These are phyloP conservation scores for Entomyzon cyanotis DNA, from an alignment of 2,113 vertebrate genomes.

Conservation along the genomic window DNA sequence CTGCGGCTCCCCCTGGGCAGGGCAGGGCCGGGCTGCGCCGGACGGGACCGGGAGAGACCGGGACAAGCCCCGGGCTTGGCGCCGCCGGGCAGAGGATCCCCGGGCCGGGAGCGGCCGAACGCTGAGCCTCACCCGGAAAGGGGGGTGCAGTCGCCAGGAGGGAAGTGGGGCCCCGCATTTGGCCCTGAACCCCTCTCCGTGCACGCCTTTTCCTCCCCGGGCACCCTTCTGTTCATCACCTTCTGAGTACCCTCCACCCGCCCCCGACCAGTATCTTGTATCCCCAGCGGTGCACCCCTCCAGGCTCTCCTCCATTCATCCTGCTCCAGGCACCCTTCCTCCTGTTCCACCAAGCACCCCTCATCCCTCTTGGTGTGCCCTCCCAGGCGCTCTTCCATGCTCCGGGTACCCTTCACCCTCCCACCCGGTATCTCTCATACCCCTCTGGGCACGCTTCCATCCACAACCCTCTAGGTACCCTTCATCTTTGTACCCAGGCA, in stretches of 20 bases:
- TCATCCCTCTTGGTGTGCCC: not conserved
- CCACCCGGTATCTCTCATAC: not conserved
- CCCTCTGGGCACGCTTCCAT: not conserved
- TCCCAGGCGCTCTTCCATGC: slow-evolving; percentile 43
- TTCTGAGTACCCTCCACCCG: not conserved
- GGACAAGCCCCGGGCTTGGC: not conserved
- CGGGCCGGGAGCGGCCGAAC: accelerated
- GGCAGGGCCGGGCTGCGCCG: not conserved
- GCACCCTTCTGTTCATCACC: not conserved
- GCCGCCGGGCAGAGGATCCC: not conserved
- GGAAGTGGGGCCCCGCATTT: too few species aligned
- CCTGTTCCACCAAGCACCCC: not conserved
- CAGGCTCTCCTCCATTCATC: not conserved
- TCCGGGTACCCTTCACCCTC: not conserved
- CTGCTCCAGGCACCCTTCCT: too few species aligned
- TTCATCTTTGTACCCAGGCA: not conserved
- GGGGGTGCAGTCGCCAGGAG: not conserved
- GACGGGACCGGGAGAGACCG: not conserved
- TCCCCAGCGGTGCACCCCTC: not conserved
- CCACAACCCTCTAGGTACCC: not conserved
- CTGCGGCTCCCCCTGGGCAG: not conserved
- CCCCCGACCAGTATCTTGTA: not conserved
- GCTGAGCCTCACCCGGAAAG: not conserved
- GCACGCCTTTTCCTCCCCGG: not conserved
- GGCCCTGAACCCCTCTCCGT: not conserved